Base-by-base conservation (phyloP, 2,797 vertebrate species). In the Pogonophryne albipinna region DNA sequence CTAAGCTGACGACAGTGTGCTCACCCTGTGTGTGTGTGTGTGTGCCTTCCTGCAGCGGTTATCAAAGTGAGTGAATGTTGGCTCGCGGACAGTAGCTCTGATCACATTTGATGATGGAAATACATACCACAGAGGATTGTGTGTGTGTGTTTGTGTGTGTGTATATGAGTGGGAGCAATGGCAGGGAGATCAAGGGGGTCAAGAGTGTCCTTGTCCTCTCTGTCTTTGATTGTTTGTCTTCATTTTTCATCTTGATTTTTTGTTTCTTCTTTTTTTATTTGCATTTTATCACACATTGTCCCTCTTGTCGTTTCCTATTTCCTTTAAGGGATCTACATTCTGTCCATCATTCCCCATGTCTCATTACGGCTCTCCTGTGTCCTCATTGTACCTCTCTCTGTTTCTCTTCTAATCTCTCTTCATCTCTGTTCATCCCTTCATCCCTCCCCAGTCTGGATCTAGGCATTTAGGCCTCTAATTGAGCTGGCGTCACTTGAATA, bases 401-500 rank as follows among this genome's bases (percentile, higher is more conserved):
- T 60, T 73, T 68, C 79, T 78, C 78, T 67, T 68, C 76, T 76
- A 71, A 69, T 85, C 76, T 80, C 66, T 58, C 65, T 71, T 82
- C 61, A 70, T 80, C 79, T 70, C 64, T 64, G 60, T 42, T 63
- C 49, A 81, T 88, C 66, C 70, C 65, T 66, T 52, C n/a, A 71
- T 77, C 70, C 72, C 58, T 83, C 69, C 42, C 68, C 75, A 73
- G 71, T 83, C 82, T 85, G 83, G 56, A 76, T 85, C 85, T 87
- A 90, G 89, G 90, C 85, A 92, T 93, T 92, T 87, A 62, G 80
- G 76, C 75, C 73, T 87, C 82, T 89, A 90, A 91, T 92, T 89
- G 91, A 92, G 86, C 88, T 93, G 89, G 91, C 84, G 60, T 91
- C 85, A 89, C 86, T 88, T 79, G 86, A 93, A 91, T 87, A 81